Base-by-base conservation (phyloP, 1,140 invertebrate genomes). In the Drosophila elegans region DNA sequence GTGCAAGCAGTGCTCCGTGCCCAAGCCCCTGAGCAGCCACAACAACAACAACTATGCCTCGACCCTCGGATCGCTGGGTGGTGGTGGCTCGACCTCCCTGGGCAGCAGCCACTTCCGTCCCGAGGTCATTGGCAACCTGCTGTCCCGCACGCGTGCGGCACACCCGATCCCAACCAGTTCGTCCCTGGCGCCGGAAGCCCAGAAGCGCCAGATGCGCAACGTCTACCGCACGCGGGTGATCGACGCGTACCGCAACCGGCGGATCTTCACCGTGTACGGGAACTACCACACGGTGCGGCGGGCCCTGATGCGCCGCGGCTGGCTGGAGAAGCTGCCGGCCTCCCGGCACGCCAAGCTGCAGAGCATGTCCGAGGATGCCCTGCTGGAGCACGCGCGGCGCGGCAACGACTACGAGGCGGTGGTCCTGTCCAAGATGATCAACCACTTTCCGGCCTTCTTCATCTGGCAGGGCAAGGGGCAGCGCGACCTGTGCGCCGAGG, bases 271-370 rank as follows among this genome's bases (percentile, higher is more conserved):
- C 9, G 84, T 92, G 2, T 89, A 80, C 48, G 91, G 91, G 0
- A 91, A 91, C 42, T 92, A 92, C 34, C 66, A 78, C 4, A 90
- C 91, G 3, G 72, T 92, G 2, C 44, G 94, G 49, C 91, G 93
- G 49, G 94, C 94, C 32, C 86, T 95, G 63, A 63, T 93, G 56
- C 88, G 93, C 46, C 80, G 95, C 13, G 94, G 94, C 3, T 95
- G 95, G 95, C 84, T 95, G 9, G 94, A 95, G 91, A 95, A 95
- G 88, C 83, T 95, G 52, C 66, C 91, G 11, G 56, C 80, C 9
- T 51, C 48, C 0, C 79, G 85, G 2, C 74, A 91, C 55, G 86
- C 91, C 25, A 92, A 82, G 21, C 80, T 92, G 56, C 91, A 93
- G 27, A 90, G 63, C 13, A 91, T 93, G 82, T 72, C 91, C 1